phyloP scores from a whole-genome alignment of 2,888 invertebrate species.

The Eupeodes luniger region DNA sequence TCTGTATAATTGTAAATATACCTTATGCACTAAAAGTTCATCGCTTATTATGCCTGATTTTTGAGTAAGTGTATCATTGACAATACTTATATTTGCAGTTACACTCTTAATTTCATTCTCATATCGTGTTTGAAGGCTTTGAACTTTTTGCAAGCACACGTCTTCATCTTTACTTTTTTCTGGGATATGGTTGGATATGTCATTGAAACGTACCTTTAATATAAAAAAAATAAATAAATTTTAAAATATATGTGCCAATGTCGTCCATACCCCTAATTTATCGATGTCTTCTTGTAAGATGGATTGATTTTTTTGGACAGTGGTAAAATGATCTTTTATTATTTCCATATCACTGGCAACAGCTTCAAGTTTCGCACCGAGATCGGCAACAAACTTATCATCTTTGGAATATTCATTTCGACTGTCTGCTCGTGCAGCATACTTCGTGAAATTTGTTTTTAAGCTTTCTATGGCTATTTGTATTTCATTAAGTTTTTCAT shows the following conservation, averaged over 20 bases:
- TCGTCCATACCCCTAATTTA: conserved; percentile 74
- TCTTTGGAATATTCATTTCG: conserved; percentile 82
- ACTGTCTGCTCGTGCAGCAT: conserved; percentile 79
- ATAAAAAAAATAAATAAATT: background rate
- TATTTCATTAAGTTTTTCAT: conserved; percentile 86
- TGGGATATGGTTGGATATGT: conserved; percentile 63
- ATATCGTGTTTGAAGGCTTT: conserved; percentile 48
- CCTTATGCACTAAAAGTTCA: conserved; percentile 81
- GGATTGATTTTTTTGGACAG: conserved; percentile 80
- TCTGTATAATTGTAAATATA: conserved; percentile 48
- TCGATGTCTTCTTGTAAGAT: conserved; percentile 79
- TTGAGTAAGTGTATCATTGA: conserved; percentile 82
- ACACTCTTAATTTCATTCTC: conserved; percentile 78
- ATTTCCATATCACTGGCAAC: conserved; percentile 81
- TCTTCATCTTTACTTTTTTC: conserved; percentile 56
- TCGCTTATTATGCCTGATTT: conserved; percentile 80
- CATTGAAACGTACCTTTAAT: conserved; percentile 48
- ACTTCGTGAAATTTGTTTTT: conserved; percentile 83
- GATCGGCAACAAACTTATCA: conserved; percentile 82
- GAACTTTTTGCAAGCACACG: conserved; percentile 49
- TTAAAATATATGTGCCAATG: background rate
- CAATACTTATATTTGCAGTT: conserved; percentile 79
- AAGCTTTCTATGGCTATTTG: conserved; percentile 86
- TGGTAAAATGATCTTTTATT: conserved; percentile 81
- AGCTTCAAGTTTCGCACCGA: conserved; percentile 83